Percentiles rank a stretch among this genome's conserved stretches.
phyloP scores from a whole-genome alignment of 2,888 invertebrate genomes.

The Cheiracanthium punctorium region DNA sequence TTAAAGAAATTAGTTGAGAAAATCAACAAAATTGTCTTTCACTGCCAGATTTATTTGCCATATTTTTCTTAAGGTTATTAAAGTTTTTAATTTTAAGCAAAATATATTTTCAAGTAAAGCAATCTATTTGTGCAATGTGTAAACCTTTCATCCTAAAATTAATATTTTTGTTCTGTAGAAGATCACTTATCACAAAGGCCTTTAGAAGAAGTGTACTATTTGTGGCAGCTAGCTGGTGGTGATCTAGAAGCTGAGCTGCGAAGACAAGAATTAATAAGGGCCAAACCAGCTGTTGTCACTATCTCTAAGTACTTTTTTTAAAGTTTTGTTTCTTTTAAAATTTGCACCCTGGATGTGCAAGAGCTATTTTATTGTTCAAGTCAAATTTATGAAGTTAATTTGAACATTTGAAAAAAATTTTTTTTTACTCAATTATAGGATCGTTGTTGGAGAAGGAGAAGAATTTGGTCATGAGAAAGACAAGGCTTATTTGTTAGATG shows the following conservation, averaged over 20 bases:
- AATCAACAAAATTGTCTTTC: no score
- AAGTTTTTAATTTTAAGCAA: no score
- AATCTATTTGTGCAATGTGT: no score
- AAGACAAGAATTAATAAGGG: constrained; percentile 91
- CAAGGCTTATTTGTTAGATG: constrained; percentile 84
- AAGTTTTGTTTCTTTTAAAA: constrained; percentile 24
- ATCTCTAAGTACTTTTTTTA: constrained; percentile 77
- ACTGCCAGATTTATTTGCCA: no score
- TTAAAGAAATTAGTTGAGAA: no score
- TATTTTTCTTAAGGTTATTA: no score
- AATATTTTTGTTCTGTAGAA: constrained; percentile 37
- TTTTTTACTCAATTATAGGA: constrained; percentile 78
- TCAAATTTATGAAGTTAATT: no score
- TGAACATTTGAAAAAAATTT: not conserved
- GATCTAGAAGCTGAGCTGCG: constrained; percentile 93
- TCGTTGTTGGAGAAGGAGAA: constrained; percentile 88
- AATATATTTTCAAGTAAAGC: no score
- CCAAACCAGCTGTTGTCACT: constrained; percentile 81
- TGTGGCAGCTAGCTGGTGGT: constrained; percentile 72
- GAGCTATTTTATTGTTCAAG: no score
- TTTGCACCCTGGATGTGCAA: no score
- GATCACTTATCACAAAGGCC: constrained; percentile 78
- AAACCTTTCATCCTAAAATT: no score
- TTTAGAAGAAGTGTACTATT: constrained; percentile 78
- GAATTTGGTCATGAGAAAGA: constrained; percentile 88